Evolutionary conservation across 2,797 vertebrate species (phyloP), one percentile per base, ranked within the genome.

Genomic region (Channa striata): DNA sequence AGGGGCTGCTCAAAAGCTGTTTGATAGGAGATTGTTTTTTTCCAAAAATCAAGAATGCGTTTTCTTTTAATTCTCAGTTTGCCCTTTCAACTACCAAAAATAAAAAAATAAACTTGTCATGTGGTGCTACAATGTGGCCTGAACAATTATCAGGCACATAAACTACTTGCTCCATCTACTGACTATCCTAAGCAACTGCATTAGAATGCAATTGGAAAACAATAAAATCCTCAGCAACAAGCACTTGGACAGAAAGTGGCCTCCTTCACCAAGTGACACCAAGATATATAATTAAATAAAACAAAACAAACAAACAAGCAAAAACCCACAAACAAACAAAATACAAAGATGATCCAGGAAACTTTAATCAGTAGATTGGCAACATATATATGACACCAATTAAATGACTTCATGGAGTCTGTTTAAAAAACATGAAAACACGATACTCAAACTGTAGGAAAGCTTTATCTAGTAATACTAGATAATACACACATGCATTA

Each of bases 131-230:
- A 19, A 5, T 6, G 25, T 46, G 44, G 33, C 19, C 7, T 8
- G 0, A 19, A 16, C 54, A 11, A 16, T 13, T 11, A 10, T 12
- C 14, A 40, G 8, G 53, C 39, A 56, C 6, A 33, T 39, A 43
- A 57, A 13, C 19, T 42, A 48, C 12, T 57, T 56, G 34, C 77
- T 47, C 86, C 83, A 77, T 70, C 90, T 84, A 43, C 65, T 89
- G 90, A 63, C 2, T 16, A 7, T 1, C 43, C 8, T 21, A 53
- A 40, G 68, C 51, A 74, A 87, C 62, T 88, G 52, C 77, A 75
- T 6, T 11, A 34, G 8, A 44, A 25, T 21, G 17, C 37, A 48
- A 40, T 12, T 2, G 3, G 1, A n/a, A n/a, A n/a, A n/a, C n/a
- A n/a, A n/a, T n/a, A n/a, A n/a, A n/a, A 6, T 17, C 8, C 2